Evolutionary conservation across 2,797 vertebrate genomes (phyloP).

Genomic region (Helicolenus hilgendorfi): DNA sequence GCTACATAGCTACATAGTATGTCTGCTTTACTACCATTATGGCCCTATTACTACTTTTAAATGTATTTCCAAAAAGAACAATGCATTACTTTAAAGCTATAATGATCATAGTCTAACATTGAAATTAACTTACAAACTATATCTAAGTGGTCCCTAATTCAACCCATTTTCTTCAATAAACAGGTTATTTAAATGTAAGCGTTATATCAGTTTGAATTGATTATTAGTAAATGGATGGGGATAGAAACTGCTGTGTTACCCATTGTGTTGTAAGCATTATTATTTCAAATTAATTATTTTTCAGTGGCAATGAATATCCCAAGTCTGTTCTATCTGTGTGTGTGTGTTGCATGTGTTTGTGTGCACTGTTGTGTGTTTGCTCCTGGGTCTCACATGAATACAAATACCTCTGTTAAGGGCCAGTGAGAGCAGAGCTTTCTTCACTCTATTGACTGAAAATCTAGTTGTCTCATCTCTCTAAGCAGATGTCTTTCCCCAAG

Average conservation of each 20-base stretch:
- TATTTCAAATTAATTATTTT: conserved; percentile 55
- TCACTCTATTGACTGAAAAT: conserved; percentile 89
- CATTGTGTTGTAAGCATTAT: conserved; percentile 15
- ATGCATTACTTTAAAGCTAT: background rate
- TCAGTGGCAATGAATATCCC: conserved; percentile 41
- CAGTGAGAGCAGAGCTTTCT: conserved; percentile 82
- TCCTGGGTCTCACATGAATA: conserved; percentile 87
- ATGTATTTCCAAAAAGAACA: background rate
- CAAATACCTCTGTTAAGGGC: conserved; percentile 88
- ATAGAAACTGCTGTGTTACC: background rate
- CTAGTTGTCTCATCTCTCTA: conserved; percentile 91
- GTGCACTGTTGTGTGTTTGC: conserved; percentile 43
- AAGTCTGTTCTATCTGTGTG: conserved; percentile 14
- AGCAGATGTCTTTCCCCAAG: conserved; percentile 91
- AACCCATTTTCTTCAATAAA: conserved; percentile 5
- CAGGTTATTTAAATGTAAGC: conserved; percentile 18
- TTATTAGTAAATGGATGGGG: conserved; percentile 32
- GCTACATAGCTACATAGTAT: background rate
- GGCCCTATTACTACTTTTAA: background rate
- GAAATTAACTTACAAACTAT: background rate
- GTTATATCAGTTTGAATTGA: conserved; percentile 25
- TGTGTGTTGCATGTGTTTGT: conserved; percentile 31
- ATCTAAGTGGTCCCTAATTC: background rate
- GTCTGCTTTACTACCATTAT: background rate
- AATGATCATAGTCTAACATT: background rate